Conservation (phyloP, 2,888 invertebrate genomes). For the Leucophenga maculata region DNA sequence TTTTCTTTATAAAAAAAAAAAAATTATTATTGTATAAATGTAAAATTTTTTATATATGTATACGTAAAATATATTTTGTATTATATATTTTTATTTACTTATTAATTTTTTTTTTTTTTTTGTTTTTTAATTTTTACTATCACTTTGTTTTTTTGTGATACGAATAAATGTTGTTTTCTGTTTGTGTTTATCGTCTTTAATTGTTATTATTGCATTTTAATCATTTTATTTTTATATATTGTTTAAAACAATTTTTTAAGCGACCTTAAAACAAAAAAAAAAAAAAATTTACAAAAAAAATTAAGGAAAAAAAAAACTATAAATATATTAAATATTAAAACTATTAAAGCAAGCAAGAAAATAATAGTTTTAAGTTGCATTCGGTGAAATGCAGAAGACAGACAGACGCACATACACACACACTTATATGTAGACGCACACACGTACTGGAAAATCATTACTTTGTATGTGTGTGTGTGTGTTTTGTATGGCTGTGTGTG, state of each 20-base stretch:
- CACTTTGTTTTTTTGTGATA: conserved; percentile 5
- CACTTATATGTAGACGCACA: neutral
- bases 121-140: conserved; percentile 8
- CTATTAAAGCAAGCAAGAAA: conserved; percentile 1
- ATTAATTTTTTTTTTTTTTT: conserved; percentile 2
- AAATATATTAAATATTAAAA: conserved; percentile 6
- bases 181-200: conserved; percentile 1
- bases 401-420: neutral
- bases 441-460: neutral
- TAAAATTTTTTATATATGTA: neutral
- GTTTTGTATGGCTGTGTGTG: neutral
- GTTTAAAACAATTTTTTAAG: conserved; percentile 8
- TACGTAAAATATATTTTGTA: conserved; percentile 2
- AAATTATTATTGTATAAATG: neutral
- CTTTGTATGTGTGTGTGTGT: neutral
- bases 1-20: conserved; percentile 10
- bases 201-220: conserved; percentile 20
- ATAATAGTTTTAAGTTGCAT: conserved; percentile 19
- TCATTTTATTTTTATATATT: conserved; percentile 33
- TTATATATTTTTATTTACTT: conserved; percentile 15
- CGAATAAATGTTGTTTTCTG: conserved; percentile 21
- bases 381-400: neutral
- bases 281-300: neutral
- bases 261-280: neutral
- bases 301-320: neutral